These are phyloP conservation scores for Sepioteuthis lessoniana DNA, from an alignment of 2,888 invertebrate species.

Conservation along the genomic window DNA sequence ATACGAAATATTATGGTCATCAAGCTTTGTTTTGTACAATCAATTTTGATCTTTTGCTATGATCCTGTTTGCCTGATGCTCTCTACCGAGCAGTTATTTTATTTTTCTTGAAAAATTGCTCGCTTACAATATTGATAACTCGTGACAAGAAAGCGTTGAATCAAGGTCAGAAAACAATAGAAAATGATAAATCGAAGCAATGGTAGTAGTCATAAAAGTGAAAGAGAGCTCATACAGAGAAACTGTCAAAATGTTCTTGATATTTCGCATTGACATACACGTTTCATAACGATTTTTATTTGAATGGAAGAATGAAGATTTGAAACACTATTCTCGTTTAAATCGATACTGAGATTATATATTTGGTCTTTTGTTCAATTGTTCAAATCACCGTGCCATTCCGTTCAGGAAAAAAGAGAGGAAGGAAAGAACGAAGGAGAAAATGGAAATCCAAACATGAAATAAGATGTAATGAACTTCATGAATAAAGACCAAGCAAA, in stretches of 20 bases:
- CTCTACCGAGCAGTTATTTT: too few relatives aligned
- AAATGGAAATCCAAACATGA: neutral
- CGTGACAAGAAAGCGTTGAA: neutral
- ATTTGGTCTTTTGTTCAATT: conserved; percentile 23
- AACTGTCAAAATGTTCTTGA: neutral
- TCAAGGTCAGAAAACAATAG: neutral
- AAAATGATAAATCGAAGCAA: neutral
- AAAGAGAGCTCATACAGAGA: neutral
- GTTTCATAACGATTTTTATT: conserved; percentile 33
- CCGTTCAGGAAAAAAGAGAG: neutral
- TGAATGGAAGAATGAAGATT: neutral
- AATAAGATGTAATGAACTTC: neutral
- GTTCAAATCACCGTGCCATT: neutral
- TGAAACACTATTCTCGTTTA: neutral
- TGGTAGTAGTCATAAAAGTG: neutral
- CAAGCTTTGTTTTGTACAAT: too few relatives aligned
- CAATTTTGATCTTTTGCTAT: too few relatives aligned
- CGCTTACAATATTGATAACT: conserved; percentile 4
- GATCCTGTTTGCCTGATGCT: too few relatives aligned
- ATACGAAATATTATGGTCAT: too few relatives aligned
- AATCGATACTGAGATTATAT: neutral
- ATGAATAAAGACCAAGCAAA: neutral
- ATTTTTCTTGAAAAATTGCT: neutral
- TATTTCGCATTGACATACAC: neutral
- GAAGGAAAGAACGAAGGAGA: neutral